Evolutionary conservation across 2,797 vertebrate genomes (phyloP), one percentile per base, ranked within the genome.

Genomic region (Australoheros facetus): DNA sequence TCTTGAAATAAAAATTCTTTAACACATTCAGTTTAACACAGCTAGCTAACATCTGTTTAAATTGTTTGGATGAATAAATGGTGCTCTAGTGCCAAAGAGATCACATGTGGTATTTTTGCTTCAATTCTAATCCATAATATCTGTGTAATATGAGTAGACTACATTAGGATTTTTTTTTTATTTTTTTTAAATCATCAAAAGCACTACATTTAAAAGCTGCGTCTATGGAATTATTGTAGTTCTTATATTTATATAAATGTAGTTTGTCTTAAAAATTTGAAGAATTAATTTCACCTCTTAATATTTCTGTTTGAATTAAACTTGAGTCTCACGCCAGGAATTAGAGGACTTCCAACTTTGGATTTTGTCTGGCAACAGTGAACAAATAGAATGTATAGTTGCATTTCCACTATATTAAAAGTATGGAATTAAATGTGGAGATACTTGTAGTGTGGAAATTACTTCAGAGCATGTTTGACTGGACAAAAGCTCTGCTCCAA

Each of bases 81-180:
- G 21, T 3, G 34, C 34, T 37, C 3, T 10, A 37, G 8, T 37
- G 34, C 21, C 8, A 11, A 45, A 45, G 14, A 2, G 62, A 45
- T 66, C 39, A 45, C 21, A 7, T 66, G 21, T 26, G 13, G 1
- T 19, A 16, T 19, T 48, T 48, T 6, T 66, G 39, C 39, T 64
- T 64, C 21, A 17, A 39, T 0, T 64, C 37, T 64, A 39, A 45
- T 64, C 21, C 60, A 64, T 23, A 26, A 64, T 42, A 17, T 64
- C 37, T 64, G 8, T 17, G 26, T 37, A 11, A 45, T 48, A 2
- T 4, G 5, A 48, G 42, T 45, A 0, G 1, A 48, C 26, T 4
- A 0, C 23, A 51, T 0, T 30, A 28, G 30, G 0, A 28, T 51
- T 10, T 2, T 13, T n/a, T 21, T 9, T 28, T 16, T 26, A 3